Conservation (phyloP, 2,888 invertebrate genomes). For the Halictus ligatus region DNA sequence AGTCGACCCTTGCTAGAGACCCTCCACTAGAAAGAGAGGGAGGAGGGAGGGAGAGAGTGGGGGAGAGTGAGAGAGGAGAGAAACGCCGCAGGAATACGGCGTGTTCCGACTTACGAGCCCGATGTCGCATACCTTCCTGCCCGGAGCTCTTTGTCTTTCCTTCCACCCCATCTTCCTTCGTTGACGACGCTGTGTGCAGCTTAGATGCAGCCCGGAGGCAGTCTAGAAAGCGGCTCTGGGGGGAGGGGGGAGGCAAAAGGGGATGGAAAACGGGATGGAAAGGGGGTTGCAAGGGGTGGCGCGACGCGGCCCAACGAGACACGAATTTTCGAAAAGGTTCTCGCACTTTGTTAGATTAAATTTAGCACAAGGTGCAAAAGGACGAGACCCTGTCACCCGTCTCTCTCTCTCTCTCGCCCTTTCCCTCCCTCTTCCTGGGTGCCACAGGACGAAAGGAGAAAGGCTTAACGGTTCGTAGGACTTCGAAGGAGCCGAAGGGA, state of each 20-base stretch:
- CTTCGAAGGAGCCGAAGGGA: conserved; percentile 28
- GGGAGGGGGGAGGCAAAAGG: no score
- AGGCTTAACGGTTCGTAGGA: conserved; percentile 19
- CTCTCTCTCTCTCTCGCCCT: neutral
- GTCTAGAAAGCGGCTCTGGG: neutral
- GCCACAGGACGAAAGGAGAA: conserved; percentile 26
- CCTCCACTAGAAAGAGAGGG: conserved; percentile 39
- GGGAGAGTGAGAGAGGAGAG: conserved; percentile 9
- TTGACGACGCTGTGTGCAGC: conserved; percentile 31
- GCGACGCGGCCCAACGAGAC: conserved; percentile 48
- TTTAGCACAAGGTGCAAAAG: conserved; percentile 69
- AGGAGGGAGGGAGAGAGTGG: conserved; percentile 47
- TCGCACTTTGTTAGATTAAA: conserved; percentile 74
- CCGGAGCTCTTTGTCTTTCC: conserved; percentile 47
- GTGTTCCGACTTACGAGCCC: conserved; percentile 70
- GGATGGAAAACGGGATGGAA: neutral
- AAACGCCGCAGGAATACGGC: conserved; percentile 38
- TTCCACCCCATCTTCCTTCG: conserved; percentile 85
- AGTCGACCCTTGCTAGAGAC: conserved; percentile 23
- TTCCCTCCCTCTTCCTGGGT: neutral
- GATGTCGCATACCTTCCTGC: conserved; percentile 52
- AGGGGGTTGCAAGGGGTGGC: neutral
- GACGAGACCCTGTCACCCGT: neutral
- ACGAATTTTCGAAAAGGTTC: conserved; percentile 72
- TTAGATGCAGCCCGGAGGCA: conserved; percentile 40